Base-by-base conservation (phyloP, 2,797 vertebrate species). In the Rhinophrynus dorsalis region DNA sequence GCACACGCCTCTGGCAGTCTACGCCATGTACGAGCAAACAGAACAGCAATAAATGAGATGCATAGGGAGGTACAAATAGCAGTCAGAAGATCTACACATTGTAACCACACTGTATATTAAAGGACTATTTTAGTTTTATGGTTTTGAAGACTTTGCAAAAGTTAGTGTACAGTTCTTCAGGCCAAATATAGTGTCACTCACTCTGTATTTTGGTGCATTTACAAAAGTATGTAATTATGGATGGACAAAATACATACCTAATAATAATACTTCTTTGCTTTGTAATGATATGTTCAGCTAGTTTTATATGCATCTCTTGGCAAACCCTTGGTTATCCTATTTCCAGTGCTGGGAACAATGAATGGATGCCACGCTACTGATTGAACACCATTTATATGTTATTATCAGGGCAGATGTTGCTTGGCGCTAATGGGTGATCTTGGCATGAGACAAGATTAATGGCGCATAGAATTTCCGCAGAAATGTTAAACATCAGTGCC, bases 361-460 rank as follows among this genome's bases (percentile, higher is more conserved):
- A 70, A 33, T 33, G 35, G 47, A 50, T 42, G 33, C 27, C 50
- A 51, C 42, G 23, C 40, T 52, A 72, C 18, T 54, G 33, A 51
- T 73, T 70, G 66, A 15, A 56, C 11, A 18, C 18, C 40, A 52
- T 60, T 68, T 58, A 71, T 45, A 32, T 15, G 44, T 17, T 37
- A 20, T 56, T 26, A 57, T 59, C 23, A 38, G 59, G 30, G 7
- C 20, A 60, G 37, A 51, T 32, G 29, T 27, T 68, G 44, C 54
- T 12, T 48, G 27, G 13, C n/a, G 40, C 13, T 33, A 47, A 37
- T 33, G 21, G 58, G 57, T 54, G 40, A 57, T 67, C 52, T 59
- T 75, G 67, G 51, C 55, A 48, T 48, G n/a, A 59, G 24, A 26
- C 59, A 32, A 58, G 57, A 75, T 42, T 76, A 40, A 54, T 54